Conservation (phyloP, 2,797 vertebrate genomes). For the Oceanodroma leucorhoa region DNA sequence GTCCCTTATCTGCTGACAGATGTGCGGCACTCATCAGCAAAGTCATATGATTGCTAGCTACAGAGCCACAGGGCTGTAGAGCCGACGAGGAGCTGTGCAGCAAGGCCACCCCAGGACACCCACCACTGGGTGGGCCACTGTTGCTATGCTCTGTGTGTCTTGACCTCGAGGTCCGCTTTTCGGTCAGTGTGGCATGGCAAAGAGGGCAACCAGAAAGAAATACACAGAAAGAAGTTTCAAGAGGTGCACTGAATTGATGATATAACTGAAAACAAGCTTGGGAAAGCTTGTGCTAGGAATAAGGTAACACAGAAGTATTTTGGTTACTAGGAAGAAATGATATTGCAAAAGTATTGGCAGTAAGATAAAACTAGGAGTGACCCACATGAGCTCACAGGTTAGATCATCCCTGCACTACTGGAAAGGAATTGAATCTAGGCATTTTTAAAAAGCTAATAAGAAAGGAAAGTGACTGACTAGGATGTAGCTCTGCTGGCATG, state of each 20-base stretch:
- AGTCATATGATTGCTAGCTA: neutral
- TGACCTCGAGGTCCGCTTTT: neutral
- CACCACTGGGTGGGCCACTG: rapidly evolving
- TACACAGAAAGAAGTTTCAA: neutral
- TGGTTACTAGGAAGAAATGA: neutral
- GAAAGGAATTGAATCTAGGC: neutral
- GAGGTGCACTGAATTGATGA: neutral
- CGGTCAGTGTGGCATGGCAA: rapidly evolving
- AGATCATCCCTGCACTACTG: neutral
- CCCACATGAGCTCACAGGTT: neutral
- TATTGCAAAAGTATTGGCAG: neutral
- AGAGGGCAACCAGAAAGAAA: rapidly evolving
- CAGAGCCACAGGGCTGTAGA: neutral
- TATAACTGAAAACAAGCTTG: neutral
- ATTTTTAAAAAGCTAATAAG: neutral
- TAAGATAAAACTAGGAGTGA: neutral
- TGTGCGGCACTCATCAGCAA: neutral
- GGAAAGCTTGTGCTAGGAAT: neutral
- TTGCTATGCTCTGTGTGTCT: neutral
- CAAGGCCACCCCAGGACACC: neutral
- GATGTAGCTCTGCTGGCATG: neutral
- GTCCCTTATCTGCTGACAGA: neutral
- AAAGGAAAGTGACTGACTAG: neutral
- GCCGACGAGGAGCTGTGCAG: neutral
- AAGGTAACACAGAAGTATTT: neutral